A percentile compares a stretch with the other conserved stretches of the same genome.
Conservation (phyloP, 2,113 vertebrate genomes). For the Xiphophorus maculatus region DNA sequence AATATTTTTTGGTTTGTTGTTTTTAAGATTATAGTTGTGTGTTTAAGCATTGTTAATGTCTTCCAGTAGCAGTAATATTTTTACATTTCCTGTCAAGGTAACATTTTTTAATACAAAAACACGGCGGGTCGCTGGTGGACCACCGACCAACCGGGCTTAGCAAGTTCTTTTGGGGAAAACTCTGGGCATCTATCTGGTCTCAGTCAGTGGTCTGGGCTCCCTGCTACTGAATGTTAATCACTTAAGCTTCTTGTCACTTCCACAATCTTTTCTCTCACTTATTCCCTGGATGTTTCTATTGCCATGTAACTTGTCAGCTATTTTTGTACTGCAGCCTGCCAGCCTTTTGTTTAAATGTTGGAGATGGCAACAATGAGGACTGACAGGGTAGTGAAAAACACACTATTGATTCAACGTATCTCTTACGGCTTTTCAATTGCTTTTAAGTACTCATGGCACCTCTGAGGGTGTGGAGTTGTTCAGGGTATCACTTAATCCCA, state of each 20-base stretch:
- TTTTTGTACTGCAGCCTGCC: slow-evolving; percentile 53
- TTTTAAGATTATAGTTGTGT: no score
- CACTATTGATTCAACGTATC: slow-evolving; percentile 72
- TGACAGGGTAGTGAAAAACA: slow-evolving; percentile 55
- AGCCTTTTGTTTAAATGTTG: slow-evolving; percentile 60
- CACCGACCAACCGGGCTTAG: no score
- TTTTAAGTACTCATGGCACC: slow-evolving; percentile 62
- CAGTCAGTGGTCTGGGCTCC: slow-evolving; percentile 47
- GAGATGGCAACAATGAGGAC: slow-evolving; percentile 64
- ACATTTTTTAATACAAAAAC: no score
- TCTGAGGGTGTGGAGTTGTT: slow-evolving; percentile 60
- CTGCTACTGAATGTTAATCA: slow-evolving; percentile 59
- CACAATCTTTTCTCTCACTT: slow-evolving; percentile 65
- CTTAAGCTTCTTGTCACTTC: slow-evolving; percentile 71
- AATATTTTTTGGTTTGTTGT: no score
- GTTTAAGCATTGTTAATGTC: no score
- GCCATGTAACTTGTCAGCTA: slow-evolving; percentile 51
- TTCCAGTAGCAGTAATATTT: no score
- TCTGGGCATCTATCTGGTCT: slow-evolving; percentile 53
- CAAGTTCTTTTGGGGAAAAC: no score
- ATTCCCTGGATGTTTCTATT: slow-evolving; percentile 63
- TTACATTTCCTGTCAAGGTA: no score
- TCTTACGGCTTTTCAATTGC: slow-evolving; percentile 67
- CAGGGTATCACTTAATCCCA: slow-evolving; percentile 57
- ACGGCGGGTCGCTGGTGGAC: no score